A percentile compares a stretch with the other conserved stretches of the same genome.
Evolutionary conservation across 2,888 invertebrate species (phyloP).

Genomic region (Copidosoma aretas): DNA sequence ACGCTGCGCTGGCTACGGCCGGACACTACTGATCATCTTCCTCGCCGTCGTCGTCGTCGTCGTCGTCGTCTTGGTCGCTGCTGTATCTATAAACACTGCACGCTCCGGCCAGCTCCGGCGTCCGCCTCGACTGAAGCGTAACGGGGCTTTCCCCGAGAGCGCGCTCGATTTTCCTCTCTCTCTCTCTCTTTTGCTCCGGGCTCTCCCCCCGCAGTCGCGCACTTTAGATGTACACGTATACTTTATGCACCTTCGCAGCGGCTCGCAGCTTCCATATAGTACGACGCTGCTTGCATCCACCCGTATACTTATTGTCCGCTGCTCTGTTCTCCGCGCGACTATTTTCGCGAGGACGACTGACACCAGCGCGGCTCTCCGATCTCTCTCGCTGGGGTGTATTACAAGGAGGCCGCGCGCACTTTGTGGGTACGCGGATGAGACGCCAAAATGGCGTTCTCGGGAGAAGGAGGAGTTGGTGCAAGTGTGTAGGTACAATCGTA

Average conservation of each 20-base stretch:
- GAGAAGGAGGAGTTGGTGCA: constrained; percentile 23
- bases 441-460: constrained; percentile 31
- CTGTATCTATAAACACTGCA: too few species aligned
- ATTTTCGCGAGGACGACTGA: too few species aligned
- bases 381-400: too few species aligned
- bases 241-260: background rate
- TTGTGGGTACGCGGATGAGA: constrained; percentile 4
- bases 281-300: constrained; percentile 39
- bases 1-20: too few species aligned
- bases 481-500: too few species aligned
- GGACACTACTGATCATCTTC: background rate
- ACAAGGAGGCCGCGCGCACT: too few species aligned
- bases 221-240: background rate
- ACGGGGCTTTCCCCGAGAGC: constrained; percentile 35
- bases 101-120: background rate
- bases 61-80: too few species aligned
- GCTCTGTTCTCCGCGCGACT: too few species aligned
- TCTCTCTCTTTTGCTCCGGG: background rate
- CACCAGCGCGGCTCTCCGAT: too few species aligned
- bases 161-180: constrained; percentile 26
- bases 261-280: background rate
- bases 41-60: background rate
- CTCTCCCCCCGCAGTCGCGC: constrained; percentile 9
- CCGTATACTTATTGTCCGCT: too few species aligned
- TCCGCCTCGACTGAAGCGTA: constrained; percentile 35